A percentile compares a stretch with the other conserved stretches of the same genome.
phyloP scores from a whole-genome alignment of 1,140 invertebrate genomes.

The Aleiodes sp. region DNA sequence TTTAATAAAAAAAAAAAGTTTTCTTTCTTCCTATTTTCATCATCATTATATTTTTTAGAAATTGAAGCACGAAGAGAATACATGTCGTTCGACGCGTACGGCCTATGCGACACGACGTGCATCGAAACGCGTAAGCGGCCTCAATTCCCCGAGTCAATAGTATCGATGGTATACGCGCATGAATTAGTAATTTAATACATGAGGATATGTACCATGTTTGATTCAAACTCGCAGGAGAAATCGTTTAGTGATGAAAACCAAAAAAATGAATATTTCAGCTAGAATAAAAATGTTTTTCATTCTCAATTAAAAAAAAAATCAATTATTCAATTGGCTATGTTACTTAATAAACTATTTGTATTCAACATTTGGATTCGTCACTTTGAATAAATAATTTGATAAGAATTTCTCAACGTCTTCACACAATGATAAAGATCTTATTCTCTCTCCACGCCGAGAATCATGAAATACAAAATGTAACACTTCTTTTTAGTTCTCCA shows the following conservation, averaged over 20 bases:
- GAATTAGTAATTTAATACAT: conserved; percentile 40
- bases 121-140: conserved; percentile 39
- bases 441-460: background rate
- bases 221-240: conserved; percentile 10
- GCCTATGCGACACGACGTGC: conserved; percentile 20
- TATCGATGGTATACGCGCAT: conserved; percentile 35
- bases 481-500: no score
- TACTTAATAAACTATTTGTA: no score
- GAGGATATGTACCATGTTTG: background rate
- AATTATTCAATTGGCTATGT: no score
- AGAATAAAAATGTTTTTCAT: background rate
- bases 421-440: no score
- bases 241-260: conserved; percentile 1
- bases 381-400: no score
- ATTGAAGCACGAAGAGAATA: conserved; percentile 23
- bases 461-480: no score
- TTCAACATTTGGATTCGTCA: no score
- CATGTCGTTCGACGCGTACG: conserved; percentile 4
- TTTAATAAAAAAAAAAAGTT: no score
- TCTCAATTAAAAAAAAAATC: background rate
- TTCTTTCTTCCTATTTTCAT: no score
- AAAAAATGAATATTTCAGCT: background rate
- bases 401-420: no score
- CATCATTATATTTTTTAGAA: conserved; percentile 4
- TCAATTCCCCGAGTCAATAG: conserved; percentile 37